Percentiles rank a stretch among this genome's conserved stretches.
Conservation (phyloP, 2,888 invertebrate genomes). For the Onthophagus sagittarius region DNA sequence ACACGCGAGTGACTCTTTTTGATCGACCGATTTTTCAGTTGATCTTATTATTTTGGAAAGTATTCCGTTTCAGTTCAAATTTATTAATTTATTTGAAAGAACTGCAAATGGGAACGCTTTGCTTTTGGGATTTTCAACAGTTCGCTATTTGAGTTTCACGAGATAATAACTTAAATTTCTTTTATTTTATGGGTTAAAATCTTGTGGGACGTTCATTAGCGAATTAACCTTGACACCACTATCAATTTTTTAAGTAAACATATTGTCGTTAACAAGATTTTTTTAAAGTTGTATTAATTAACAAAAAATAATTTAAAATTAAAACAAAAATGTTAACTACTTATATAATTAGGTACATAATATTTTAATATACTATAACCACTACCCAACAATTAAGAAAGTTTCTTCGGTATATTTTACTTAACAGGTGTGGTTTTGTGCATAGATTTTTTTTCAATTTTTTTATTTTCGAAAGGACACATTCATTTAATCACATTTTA, state of each 20-base stretch:
- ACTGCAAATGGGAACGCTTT: not conserved
- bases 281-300: not conserved
- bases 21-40: not conserved
- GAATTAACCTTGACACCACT: no score
- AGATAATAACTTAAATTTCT: no score
- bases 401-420: not conserved
- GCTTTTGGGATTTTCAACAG: no score
- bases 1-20: slow-evolving; percentile 36
- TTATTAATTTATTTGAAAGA: no score
- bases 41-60: not conserved
- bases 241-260: no score
- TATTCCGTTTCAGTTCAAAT: no score
- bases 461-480: slow-evolving; percentile 42
- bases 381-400: slow-evolving; percentile 9
- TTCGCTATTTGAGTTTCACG: no score
- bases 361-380: slow-evolving; percentile 1
- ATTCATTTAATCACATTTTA: slow-evolving; percentile 45
- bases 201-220: no score
- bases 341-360: not conserved
- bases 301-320: not conserved
- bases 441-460: slow-evolving; percentile 34
- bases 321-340: not conserved
- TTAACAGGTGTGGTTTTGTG: slow-evolving; percentile 20
- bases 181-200: no score
- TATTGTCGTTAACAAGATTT: slow-evolving; percentile 1